Evolutionary conservation across 2,797 vertebrate genomes (phyloP), one percentile per base, ranked within the genome.

Genomic region (Schizopygopsis pylzovi): DNA sequence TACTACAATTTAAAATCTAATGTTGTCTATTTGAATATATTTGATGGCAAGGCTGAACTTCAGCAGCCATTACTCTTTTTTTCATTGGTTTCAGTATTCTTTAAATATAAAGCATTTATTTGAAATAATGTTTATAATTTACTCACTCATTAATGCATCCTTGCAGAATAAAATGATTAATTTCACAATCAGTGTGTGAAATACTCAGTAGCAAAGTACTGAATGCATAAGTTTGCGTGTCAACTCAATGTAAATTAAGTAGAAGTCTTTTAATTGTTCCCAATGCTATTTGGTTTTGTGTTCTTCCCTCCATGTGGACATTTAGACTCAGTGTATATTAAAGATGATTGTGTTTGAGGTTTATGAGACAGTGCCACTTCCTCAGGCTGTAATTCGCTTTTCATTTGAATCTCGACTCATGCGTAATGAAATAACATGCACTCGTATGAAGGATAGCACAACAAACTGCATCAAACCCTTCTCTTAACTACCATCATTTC

Each of bases 331-430:
- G 1, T 25, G 59, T 67, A 54, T 65, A 70, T 78, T 59, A 70
- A 84, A 84, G 39, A 82, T 13, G 37, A 79, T 79, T 71, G 65
- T 12, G 15, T 70, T 71, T 85, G 49, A 79, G n/a, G 63, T 52
- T 43, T 70, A 70, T 54, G 25, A 84, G 63, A 84, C 75, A 78
- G 63, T 79, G 52, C 11, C 75, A 79, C 49, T 59, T 85, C 25
- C 39, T 79, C n/a, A 47, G 65, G 83, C 37, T 18, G 12, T 70
- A 79, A 85, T 79, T 79, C 8, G 6, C 39, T 79, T 84, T 85
- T 71, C 65, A 70, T 85, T 84, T 79, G 49, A 79, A 70, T 71
- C 75, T 85, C n/a, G 47, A 85, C n/a, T 68, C 75, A 71, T 71
- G 83, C 3, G 25, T 59, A 85, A 71, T 79, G 13, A 85, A 59